Evolutionary conservation across 1,140 invertebrate species (phyloP).

Genomic region (Drosophila dunni): DNA sequence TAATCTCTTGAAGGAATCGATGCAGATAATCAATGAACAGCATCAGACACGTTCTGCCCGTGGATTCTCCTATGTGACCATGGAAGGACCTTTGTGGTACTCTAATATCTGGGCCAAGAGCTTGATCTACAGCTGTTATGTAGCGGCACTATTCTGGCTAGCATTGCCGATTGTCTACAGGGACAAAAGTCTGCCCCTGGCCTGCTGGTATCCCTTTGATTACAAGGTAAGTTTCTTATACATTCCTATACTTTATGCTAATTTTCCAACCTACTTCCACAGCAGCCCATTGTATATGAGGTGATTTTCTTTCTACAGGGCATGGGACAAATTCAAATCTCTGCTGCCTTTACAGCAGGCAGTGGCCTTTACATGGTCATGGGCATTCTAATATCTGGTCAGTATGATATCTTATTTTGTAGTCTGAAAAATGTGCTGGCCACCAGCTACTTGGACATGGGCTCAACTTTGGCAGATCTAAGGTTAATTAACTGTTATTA

Average conservation of each 20-base stretch:
- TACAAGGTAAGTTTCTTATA: slow-evolving; percentile 54
- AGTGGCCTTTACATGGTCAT: slow-evolving; percentile 73
- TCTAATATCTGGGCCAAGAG: slow-evolving; percentile 68
- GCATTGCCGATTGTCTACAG: slow-evolving; percentile 64
- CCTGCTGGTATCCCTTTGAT: slow-evolving; percentile 82
- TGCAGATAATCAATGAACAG: slow-evolving; percentile 58
- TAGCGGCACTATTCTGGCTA: slow-evolving; percentile 76
- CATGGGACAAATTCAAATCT: slow-evolving; percentile 74
- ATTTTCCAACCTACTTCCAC: no score
- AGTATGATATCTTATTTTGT: slow-evolving; percentile 74
- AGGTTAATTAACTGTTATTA: slow-evolving; percentile 22
- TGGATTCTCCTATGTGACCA: slow-evolving; percentile 73
- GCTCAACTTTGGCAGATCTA: slow-evolving; percentile 37
- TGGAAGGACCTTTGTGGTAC: slow-evolving; percentile 42
- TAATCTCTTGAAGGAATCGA: slow-evolving; percentile 40
- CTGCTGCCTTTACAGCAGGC: slow-evolving; percentile 63
- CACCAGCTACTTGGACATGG: slow-evolving; percentile 62
- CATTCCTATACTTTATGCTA: no score
- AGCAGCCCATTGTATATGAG: slow-evolving; percentile 76
- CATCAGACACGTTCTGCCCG: slow-evolving; percentile 58
- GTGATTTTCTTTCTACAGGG: slow-evolving; percentile 68
- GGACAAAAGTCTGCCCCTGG: slow-evolving; percentile 69
- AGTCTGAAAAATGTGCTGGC: slow-evolving; percentile 77
- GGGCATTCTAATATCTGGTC: slow-evolving; percentile 70
- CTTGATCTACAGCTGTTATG: slow-evolving; percentile 69